Evolutionary conservation across 2,888 invertebrate genomes (phyloP).

Genomic region (Ornithoptera priamus): DNA sequence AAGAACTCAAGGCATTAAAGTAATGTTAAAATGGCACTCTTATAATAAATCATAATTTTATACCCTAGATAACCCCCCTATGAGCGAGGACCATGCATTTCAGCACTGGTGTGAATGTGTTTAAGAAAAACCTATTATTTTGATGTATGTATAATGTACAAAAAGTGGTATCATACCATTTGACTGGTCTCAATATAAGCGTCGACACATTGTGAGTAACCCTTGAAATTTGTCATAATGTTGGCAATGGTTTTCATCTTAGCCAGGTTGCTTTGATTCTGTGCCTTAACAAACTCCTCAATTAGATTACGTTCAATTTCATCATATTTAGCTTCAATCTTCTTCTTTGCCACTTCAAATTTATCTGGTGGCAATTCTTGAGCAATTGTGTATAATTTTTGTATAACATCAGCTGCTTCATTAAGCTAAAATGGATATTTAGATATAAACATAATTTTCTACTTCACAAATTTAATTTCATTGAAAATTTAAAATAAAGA

Average conservation of each 20-base stretch:
- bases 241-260: slow-evolving; percentile 96
- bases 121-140: too few species aligned
- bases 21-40: too few species aligned
- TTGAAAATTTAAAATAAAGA: background rate
- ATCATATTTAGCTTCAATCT: slow-evolving; percentile 93
- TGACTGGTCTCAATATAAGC: slow-evolving; percentile 98
- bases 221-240: slow-evolving; percentile 96
- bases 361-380: slow-evolving; percentile 95
- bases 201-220: slow-evolving; percentile 97
- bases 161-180: slow-evolving; percentile 80
- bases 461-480: background rate
- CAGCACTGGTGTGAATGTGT: too few species aligned
- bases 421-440: slow-evolving; percentile 81
- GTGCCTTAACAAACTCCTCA: slow-evolving; percentile 95
- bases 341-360: slow-evolving; percentile 90
- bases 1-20: too few species aligned
- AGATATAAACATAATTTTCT: background rate
- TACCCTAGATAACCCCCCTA: too few species aligned
- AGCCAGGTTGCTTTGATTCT: slow-evolving; percentile 89
- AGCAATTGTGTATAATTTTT: slow-evolving; percentile 96
- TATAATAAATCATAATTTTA: too few species aligned
- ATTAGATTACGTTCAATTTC: slow-evolving; percentile 94
- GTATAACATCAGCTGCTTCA: slow-evolving; percentile 98
- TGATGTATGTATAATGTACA: background rate
- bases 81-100: too few species aligned